phyloP scores from a whole-genome alignment of 2,797 vertebrate species.

The Paedocypris micromegethes region DNA sequence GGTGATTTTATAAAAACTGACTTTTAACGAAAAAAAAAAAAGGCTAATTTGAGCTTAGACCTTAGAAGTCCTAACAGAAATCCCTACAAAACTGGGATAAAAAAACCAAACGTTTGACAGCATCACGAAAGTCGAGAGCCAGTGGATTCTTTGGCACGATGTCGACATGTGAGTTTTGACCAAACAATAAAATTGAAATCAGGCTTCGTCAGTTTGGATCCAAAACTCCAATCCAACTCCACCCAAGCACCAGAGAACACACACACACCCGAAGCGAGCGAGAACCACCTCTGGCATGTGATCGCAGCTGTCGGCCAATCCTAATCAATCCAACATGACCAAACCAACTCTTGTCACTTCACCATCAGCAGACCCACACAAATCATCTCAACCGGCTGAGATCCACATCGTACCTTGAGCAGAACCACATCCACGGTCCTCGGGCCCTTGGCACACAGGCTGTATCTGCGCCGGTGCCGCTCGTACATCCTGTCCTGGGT shows the following conservation, averaged over 20 bases:
- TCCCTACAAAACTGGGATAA: not conserved
- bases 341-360: not conserved
- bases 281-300: slow-evolving; percentile 22
- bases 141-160: not conserved
- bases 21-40: no score
- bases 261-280: not conserved
- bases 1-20: no score
- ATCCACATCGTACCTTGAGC: slow-evolving; percentile 80
- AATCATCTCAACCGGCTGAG: not conserved
- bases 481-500: slow-evolving; percentile 82
- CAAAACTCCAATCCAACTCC: slow-evolving; percentile 38
- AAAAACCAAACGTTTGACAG: not conserved
- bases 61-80: no score
- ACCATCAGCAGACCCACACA: not conserved
- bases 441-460: slow-evolving; percentile 86
- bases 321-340: slow-evolving; percentile 20
- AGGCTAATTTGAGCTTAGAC: no score
- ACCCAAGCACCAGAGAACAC: slow-evolving; percentile 30
- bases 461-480: slow-evolving; percentile 89
- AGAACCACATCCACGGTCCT: slow-evolving; percentile 87
- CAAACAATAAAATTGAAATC: slow-evolving; percentile 17
- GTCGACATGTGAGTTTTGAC: no score
- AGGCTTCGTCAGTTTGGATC: slow-evolving; percentile 34
- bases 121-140: not conserved
- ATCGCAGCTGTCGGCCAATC: slow-evolving; percentile 5